Base-by-base conservation (phyloP, 2,797 vertebrate species). In the Leptoclinus maculatus region DNA sequence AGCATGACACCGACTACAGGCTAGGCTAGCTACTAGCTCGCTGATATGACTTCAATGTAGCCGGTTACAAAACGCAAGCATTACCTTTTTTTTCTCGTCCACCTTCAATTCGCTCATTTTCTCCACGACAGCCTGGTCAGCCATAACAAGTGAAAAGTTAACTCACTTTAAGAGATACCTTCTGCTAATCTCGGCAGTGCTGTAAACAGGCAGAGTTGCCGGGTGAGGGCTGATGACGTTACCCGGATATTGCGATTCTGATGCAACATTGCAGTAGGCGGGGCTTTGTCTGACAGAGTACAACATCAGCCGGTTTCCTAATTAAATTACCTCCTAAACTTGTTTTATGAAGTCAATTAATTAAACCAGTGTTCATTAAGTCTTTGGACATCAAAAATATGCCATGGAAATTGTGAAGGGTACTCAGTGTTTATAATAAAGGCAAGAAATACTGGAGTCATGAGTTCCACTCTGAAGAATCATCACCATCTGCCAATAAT, bases 71-170 rank as follows among this genome's bases (percentile, higher is more conserved):
- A 19, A 47, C 14, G 19, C 0, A 41, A 64, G 2, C 13, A 0
- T 83, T 32, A 96, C 95, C 94, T 94, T 93, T 76, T 93, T 94
- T 8, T 75, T 85, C 7, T 81, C 90, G 23, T 83, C 58, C 53
- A 96, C 80, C 66, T 94, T 69, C 74, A 96, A 13, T 38, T 89
- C 85, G 59, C 91, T 94, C 90, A 96, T 91, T 75, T 95, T 93
- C 53, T 94, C 91, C 54, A 76, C 86, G 17, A 95, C 84, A 27
- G 73, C 53, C 19, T 93, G 88, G 13, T 92, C 94, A 19, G 93
- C 83, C 95, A 96, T 95, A 47, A 43, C 47, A 67, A 45, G 1
- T 3, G 29, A 19, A 69, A 27, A 43, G 25, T 54, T 2, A 41
- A 11, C n/a, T 32, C 16, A 41, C 25, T 74, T 58, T 51, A 0